phyloP scores from a whole-genome alignment of 2,797 vertebrate species.

The Simalia tracyae region DNA sequence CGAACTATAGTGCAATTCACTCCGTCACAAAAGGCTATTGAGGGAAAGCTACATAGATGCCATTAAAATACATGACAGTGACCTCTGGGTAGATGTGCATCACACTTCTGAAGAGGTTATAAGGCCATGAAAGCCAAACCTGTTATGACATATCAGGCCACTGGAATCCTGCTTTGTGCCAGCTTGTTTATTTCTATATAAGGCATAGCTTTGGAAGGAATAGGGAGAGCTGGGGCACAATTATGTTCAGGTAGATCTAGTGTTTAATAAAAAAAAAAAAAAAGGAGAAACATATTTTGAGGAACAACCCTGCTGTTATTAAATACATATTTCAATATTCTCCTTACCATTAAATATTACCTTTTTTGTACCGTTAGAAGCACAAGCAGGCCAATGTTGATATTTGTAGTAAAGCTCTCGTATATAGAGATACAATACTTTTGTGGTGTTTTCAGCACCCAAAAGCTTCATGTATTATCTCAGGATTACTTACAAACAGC shows the following conservation, averaged over 20 bases:
- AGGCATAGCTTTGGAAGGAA: slow-evolving; percentile 73
- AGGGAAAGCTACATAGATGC: slow-evolving; percentile 84
- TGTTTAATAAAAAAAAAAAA: slow-evolving; percentile 60
- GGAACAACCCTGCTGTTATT: slow-evolving; percentile 44
- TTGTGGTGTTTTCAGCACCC: not conserved
- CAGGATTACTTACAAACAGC: not conserved
- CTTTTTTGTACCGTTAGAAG: slow-evolving; percentile 36
- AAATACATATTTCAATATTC: slow-evolving; percentile 45
- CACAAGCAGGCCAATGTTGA: slow-evolving; percentile 23
- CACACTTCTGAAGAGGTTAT: slow-evolving; percentile 73
- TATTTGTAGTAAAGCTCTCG: slow-evolving; percentile 6
- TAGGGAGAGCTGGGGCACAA: slow-evolving; percentile 57
- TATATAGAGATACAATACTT: slow-evolving; percentile 23
- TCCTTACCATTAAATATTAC: slow-evolving; percentile 37
- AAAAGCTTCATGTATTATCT: not conserved
- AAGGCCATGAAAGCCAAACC: slow-evolving; percentile 78
- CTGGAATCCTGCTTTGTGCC: slow-evolving; percentile 76
- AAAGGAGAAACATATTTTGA: slow-evolving; percentile 42
- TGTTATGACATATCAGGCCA: slow-evolving; percentile 77
- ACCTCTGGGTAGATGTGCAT: slow-evolving; percentile 78
- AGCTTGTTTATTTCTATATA: slow-evolving; percentile 80
- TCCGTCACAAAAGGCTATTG: slow-evolving; percentile 82
- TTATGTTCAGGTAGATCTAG: slow-evolving; percentile 66
- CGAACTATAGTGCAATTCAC: slow-evolving; percentile 81
- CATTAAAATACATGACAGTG: slow-evolving; percentile 86